These are phyloP conservation scores for Nyleta sp. DNA, from an alignment of 2,888 invertebrate genomes.

Conservation along the genomic window DNA sequence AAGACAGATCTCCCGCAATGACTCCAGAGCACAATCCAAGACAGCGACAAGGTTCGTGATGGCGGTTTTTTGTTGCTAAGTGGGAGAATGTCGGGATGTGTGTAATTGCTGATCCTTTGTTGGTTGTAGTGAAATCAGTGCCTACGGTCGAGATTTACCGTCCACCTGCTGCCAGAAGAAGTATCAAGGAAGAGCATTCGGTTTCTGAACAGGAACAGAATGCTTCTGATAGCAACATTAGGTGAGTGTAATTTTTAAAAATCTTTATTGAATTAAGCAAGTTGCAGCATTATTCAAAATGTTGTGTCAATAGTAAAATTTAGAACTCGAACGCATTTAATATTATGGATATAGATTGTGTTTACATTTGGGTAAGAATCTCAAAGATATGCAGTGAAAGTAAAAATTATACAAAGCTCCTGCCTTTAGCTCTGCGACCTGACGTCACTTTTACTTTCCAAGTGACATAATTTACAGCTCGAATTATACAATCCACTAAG, in stretches of 20 bases:
- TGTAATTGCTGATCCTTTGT: not conserved
- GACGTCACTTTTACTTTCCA: slow-evolving; percentile 50
- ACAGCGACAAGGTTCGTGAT: slow-evolving; percentile 78
- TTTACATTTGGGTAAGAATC: slow-evolving; percentile 19
- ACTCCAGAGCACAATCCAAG: slow-evolving; percentile 74
- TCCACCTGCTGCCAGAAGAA: slow-evolving; percentile 83
- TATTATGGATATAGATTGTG: slow-evolving; percentile 29
- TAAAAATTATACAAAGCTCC: slow-evolving; percentile 35
- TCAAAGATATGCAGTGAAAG: slow-evolving; percentile 31
- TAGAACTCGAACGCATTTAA: slow-evolving; percentile 1
- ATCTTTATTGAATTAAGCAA: too few species aligned
- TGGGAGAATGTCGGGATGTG: not conserved
- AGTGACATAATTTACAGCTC: slow-evolving; percentile 43
- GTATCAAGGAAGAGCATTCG: slow-evolving; percentile 66
- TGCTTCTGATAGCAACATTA: slow-evolving; percentile 30
- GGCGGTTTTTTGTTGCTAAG: too few species aligned
- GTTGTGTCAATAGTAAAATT: too few species aligned
- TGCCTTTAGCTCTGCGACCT: not conserved
- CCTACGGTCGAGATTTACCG: slow-evolving; percentile 83
- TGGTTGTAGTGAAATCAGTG: slow-evolving; percentile 73
- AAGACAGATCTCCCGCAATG: slow-evolving; percentile 72
- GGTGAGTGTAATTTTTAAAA: not conserved
- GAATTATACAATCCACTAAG: slow-evolving; percentile 36
- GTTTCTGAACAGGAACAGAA: slow-evolving; percentile 44
- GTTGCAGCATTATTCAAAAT: not conserved